Conservation (phyloP, 2,113 vertebrate genomes). For the Acrocephalus arundinaceus region DNA sequence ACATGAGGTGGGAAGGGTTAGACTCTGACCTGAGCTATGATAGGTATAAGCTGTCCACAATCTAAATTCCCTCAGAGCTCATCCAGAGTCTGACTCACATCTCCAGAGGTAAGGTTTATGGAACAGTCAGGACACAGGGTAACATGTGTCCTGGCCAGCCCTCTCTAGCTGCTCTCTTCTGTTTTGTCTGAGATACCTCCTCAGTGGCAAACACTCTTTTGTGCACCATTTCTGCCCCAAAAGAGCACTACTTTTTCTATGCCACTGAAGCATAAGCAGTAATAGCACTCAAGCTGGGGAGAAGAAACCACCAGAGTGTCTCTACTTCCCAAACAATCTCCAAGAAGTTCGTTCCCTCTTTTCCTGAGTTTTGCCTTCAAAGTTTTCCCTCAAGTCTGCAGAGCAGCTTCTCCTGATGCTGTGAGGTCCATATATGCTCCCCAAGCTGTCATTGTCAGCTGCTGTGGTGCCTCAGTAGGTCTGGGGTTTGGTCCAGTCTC, state of each 20-base stretch:
- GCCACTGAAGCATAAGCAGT: not conserved
- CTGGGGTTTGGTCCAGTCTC: not conserved
- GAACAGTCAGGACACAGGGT: not conserved
- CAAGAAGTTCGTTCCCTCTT: not conserved
- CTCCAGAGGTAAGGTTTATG: not conserved
- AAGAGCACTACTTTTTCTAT: not conserved
- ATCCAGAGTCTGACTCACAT: not conserved
- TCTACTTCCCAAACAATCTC: not conserved
- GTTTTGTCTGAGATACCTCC: not conserved
- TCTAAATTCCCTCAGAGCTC: not conserved
- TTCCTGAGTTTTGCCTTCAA: not conserved
- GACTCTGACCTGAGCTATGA: not conserved
- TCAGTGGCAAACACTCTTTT: not conserved
- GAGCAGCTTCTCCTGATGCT: not conserved
- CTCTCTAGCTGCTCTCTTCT: not conserved
- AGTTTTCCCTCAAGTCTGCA: not conserved
- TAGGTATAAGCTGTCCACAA: not conserved
- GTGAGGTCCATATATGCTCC: fast-evolving
- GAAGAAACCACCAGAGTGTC: not conserved
- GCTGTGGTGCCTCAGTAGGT: fast-evolving
- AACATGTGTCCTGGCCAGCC: not conserved
- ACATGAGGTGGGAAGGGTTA: not conserved
- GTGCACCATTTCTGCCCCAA: not conserved
- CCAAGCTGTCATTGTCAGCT: not conserved
- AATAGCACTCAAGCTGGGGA: fast-evolving